A percentile compares a stretch with the other conserved stretches of the same genome.
These are phyloP conservation scores for Epistrophe eligans DNA, from an alignment of 2,888 invertebrate genomes.

Conservation along the genomic window DNA sequence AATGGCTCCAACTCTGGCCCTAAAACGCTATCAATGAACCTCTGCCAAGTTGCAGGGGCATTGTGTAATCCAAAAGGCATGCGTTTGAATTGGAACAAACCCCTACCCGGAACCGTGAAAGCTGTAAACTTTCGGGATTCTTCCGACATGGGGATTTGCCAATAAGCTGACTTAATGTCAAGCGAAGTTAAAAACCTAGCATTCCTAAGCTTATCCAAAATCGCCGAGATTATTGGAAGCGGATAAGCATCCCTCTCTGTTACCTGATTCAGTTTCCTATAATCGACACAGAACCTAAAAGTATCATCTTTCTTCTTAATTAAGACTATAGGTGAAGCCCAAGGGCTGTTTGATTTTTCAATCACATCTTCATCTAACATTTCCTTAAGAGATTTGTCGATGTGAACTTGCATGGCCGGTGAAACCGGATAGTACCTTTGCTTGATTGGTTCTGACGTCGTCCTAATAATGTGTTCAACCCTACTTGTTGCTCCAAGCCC, in stretches of 20 bases:
- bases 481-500: not conserved
- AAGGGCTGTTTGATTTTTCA: not conserved
- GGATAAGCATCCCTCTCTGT: conserved; percentile 34
- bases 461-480: conserved; percentile 52
- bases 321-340: conserved; percentile 71
- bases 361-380: not conserved
- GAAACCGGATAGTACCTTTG: conserved; percentile 70
- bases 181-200: not conserved
- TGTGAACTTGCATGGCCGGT: conserved; percentile 56
- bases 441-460: conserved; percentile 52
- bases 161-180: no score
- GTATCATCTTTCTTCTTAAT: conserved; percentile 76
- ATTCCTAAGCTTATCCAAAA: not conserved
- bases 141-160: no score
- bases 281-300: conserved; percentile 76
- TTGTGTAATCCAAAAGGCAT: no score
- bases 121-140: no score
- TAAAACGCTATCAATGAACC: no score
- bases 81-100: no score
- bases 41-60: no score
- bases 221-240: not conserved
- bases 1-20: no score
- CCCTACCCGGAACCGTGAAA: no score
- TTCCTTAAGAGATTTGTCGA: not conserved
- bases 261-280: conserved; percentile 61